Conservation (phyloP, 2,888 invertebrate genomes). For the Stegophylla sp. region DNA sequence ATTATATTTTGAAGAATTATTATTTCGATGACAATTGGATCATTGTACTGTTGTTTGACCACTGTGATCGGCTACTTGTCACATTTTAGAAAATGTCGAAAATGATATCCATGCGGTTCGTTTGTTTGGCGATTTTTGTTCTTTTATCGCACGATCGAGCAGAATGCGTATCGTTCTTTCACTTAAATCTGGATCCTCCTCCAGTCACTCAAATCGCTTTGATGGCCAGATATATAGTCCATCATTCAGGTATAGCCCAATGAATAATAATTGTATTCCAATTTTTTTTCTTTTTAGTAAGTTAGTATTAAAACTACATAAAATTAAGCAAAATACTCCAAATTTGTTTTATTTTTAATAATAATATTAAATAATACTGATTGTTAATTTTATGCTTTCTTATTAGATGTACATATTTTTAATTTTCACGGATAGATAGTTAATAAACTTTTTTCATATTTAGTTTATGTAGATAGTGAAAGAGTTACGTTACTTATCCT, state of each 20-base stretch:
- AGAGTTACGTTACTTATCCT: no score
- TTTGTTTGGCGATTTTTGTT: background rate
- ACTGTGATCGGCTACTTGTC: background rate
- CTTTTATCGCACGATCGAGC: background rate
- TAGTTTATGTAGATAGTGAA: no score
- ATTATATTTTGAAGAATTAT: no score
- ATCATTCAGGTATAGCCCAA: slow-evolving; percentile 71
- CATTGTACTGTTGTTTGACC: background rate
- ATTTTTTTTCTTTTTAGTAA: background rate
- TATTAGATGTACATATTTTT: no score
- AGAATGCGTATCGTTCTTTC: slow-evolving; percentile 44
- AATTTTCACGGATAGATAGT: no score
- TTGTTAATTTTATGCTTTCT: no score
- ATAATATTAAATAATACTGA: no score
- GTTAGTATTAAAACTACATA: no score
- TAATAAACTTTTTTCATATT: no score
- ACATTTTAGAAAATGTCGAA: background rate
- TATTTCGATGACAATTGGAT: background rate
- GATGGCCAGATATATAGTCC: slow-evolving; percentile 77
- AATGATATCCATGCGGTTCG: background rate
- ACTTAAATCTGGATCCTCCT: slow-evolving; percentile 66
- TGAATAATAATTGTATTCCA: slow-evolving; percentile 60
- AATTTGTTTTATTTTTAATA: no score
- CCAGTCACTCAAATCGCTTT: slow-evolving; percentile 71
- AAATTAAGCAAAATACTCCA: no score